A percentile compares a stretch with the other conserved stretches of the same genome.
Evolutionary conservation across 2,797 vertebrate genomes (phyloP).

Genomic region (Zenarchopterus dispar): DNA sequence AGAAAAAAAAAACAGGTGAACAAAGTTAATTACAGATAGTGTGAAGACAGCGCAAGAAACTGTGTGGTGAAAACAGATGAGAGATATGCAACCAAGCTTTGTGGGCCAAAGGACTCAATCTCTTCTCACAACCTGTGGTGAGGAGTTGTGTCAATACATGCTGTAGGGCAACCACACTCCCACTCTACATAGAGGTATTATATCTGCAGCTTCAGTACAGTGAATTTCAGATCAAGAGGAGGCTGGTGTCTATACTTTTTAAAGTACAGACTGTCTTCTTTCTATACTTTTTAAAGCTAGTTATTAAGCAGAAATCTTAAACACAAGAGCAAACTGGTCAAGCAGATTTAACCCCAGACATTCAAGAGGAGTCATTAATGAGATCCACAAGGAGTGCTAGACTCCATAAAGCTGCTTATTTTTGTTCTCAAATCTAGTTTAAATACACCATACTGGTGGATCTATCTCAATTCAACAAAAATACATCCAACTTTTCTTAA

Average conservation of each 20-base stretch:
- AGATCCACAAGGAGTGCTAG: conserved; percentile 1
- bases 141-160: conserved; percentile 46
- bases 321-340: conserved; percentile 51
- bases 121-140: conserved; percentile 47
- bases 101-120: conserved; percentile 37
- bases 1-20: not conserved
- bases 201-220: conserved; percentile 23
- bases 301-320: conserved; percentile 25
- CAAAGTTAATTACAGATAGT: too few relatives aligned
- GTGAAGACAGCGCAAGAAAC: too few relatives aligned
- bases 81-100: conserved; percentile 33
- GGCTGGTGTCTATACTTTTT: conserved; percentile 31
- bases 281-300: not conserved
- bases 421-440: not conserved
- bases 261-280: conserved; percentile 12
- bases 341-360: conserved; percentile 12
- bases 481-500: too few relatives aligned
- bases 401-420: not conserved
- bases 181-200: conserved; percentile 42
- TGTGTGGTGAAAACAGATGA: conserved; percentile 23
- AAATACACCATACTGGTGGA: too few relatives aligned
- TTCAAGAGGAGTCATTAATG: not conserved
- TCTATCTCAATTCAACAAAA: too few relatives aligned
- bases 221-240: conserved; percentile 34
- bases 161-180: conserved; percentile 47